phyloP scores from a whole-genome alignment of 64 coral and sea anemone genomes.

The Porites lutea region DNA sequence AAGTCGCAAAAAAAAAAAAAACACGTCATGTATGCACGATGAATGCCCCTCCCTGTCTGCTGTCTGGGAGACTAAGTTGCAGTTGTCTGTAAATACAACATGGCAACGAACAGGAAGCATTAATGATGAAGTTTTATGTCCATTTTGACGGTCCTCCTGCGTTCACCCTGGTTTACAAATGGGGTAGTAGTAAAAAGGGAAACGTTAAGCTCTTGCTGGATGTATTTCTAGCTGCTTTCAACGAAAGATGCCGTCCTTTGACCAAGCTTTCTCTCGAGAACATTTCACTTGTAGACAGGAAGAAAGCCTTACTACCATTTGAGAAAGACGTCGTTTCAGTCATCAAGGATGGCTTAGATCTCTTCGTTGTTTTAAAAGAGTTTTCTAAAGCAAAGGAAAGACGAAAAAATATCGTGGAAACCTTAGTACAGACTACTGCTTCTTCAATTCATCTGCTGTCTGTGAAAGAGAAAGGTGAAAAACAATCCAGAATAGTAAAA shows the following conservation, averaged over 20 bases:
- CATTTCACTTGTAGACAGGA: conserved; percentile 24
- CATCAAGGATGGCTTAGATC: conserved; percentile 63
- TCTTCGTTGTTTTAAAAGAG: conserved; percentile 53
- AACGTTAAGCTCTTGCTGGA: conserved; percentile 37
- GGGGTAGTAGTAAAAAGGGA: conserved; percentile 29
- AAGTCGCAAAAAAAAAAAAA: too few species aligned
- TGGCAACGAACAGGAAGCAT: background rate
- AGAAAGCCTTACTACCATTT: conserved; percentile 20
- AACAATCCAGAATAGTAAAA: background rate
- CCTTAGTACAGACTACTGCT: background rate
- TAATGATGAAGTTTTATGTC: conserved; percentile 71
- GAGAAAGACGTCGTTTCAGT: conserved; percentile 12
- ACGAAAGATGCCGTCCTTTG: conserved; percentile 13
- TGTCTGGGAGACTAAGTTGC: too few species aligned
- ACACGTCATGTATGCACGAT: too few species aligned
- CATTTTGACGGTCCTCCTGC: conserved; percentile 68
- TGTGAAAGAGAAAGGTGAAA: background rate
- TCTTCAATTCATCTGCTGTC: background rate
- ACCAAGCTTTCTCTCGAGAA: conserved; percentile 19
- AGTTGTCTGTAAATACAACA: too few species aligned
- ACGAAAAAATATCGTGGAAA: conserved; percentile 9
- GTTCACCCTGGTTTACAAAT: conserved; percentile 68
- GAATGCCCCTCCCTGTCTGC: too few species aligned
- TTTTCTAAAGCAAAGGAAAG: background rate
- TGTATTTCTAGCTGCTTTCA: conserved; percentile 46